Base-by-base conservation (phyloP, 2,113 vertebrate species). In the Astur gentilis region DNA sequence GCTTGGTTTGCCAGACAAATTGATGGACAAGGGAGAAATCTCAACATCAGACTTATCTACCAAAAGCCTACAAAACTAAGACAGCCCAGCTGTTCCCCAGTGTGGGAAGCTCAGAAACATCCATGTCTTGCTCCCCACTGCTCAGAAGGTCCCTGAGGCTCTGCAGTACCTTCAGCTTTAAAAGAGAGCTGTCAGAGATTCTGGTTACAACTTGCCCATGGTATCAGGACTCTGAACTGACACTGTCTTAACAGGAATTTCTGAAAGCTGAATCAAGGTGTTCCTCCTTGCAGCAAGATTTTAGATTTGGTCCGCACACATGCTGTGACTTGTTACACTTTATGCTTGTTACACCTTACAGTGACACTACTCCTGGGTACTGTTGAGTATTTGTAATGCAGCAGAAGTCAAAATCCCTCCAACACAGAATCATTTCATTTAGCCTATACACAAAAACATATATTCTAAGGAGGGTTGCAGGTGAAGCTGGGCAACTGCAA, bases 301-400 rank as follows among this genome's bases (percentile, higher is more conserved):
- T 61, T 62, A 55, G 65, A 40, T 82, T 58, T 19, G 44, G n/a
- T 45, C 42, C 47, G 20, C 60, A 34, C 38, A 17, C 34, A 2
- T 2, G 34, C 70, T 31, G 8, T 3, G 55, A 79, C 60, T 36
- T 29, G 21, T 44, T 17, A 50, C 3, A 1, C 72, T 70, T 71
- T 9, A 52, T 2, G 3, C 40, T 61, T 3, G 4, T 45, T 64
- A 26, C 2, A 13, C 25, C 45, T 72, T 9, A 21, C 31, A 44
- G 94, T 2, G 0, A 83, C n/a, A 2, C 26, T 29, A 1, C 66
- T 47, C 36, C 50, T 29, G 26, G 44, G 47, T 36, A 47, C 62
- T 0, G 2, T 2, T 11, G 21, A 47, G 64, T 34, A 67, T 4
- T 25, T n/a, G 45, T 4, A 70, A 36, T 0, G 10, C 34, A 16